Conservation (phyloP, 1,140 invertebrate genomes). For the Xylocopa sonorina region DNA sequence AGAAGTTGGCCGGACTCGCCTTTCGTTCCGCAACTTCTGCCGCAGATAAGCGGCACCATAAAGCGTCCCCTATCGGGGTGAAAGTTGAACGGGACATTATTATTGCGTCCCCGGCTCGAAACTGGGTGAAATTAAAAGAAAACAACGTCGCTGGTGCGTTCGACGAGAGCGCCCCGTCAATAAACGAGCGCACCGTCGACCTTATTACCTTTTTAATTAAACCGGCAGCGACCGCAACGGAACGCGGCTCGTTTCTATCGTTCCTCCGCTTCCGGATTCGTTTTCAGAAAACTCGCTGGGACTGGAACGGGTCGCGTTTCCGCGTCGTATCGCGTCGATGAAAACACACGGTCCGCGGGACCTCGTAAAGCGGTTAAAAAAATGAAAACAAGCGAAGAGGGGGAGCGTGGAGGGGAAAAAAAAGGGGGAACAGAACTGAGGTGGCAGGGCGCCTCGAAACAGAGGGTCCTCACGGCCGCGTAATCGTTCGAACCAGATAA, state of each 20-base stretch:
- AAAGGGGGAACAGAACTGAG: background rate
- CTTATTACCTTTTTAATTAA: slow-evolving; percentile 69
- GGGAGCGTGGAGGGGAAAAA: background rate
- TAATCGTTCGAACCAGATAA: slow-evolving; percentile 63
- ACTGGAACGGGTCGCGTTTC: background rate
- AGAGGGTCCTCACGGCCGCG: slow-evolving; percentile 45
- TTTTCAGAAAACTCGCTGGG: background rate
- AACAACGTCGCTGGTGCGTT: slow-evolving; percentile 49
- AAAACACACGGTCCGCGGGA: background rate
- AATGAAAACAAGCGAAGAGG: background rate
- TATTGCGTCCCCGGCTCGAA: slow-evolving; percentile 53
- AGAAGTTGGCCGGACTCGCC: slow-evolving; percentile 20
- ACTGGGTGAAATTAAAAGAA: slow-evolving; percentile 69
- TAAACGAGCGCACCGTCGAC: slow-evolving; percentile 17
- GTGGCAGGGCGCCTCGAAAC: slow-evolving; percentile 14
- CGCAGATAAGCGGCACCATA: slow-evolving; percentile 52
- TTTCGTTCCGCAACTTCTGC: slow-evolving; percentile 53
- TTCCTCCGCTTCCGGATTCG: background rate
- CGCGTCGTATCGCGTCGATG: background rate
- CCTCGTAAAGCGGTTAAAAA: slow-evolving; percentile 14
- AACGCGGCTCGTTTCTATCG: background rate
- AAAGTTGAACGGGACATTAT: slow-evolving; percentile 58
- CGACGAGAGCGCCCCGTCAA: slow-evolving; percentile 17
- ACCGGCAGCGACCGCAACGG: background rate
- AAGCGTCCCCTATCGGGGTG: slow-evolving; percentile 48